Conservation (phyloP, 1,140 invertebrate species). For the Orius insidiosus region DNA sequence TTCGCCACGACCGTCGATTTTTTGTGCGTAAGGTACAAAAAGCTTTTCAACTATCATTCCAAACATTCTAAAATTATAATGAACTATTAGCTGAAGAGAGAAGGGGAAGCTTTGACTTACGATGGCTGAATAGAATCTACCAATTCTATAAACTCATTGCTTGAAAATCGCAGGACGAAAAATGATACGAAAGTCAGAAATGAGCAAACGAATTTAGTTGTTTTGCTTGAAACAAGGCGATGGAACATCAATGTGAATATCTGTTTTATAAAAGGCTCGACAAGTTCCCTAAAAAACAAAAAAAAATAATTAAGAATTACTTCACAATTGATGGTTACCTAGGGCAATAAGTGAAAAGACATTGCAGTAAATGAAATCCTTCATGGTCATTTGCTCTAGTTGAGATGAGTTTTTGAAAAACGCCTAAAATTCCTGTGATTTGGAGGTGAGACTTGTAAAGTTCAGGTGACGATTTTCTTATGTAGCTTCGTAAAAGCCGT, state of each 20-base stretch:
- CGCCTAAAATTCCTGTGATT: constrained; percentile 60
- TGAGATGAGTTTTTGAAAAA: constrained; percentile 92
- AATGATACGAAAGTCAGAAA: constrained; percentile 80
- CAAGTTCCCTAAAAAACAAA: constrained; percentile 34
- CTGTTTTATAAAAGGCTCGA: constrained; percentile 67
- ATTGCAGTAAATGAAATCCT: constrained; percentile 81
- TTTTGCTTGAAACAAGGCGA: constrained; percentile 78
- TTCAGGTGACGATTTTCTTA: constrained; percentile 28
- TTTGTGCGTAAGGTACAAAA: constrained; percentile 68
- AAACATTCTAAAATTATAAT: constrained; percentile 80
- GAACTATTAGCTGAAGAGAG: too few species aligned
- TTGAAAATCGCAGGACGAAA: constrained; percentile 63
- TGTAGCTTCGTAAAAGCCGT: constrained; percentile 69
- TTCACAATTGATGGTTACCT: constrained; percentile 33
- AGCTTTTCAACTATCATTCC: constrained; percentile 83
- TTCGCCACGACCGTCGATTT: constrained; percentile 63
- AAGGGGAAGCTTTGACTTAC: too few species aligned
- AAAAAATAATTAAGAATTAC: constrained; percentile 10
- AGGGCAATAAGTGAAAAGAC: constrained; percentile 57
- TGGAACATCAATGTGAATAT: constrained; percentile 84
- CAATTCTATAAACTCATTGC: constrained; percentile 48
- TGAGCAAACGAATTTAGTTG: constrained; percentile 79
- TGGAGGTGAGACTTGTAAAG: constrained; percentile 16
- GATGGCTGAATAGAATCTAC: constrained; percentile 74
- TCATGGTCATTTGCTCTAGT: constrained; percentile 93